Evolutionary conservation across 2,113 vertebrate genomes (phyloP).

Genomic region (Erinaceus europaeus): DNA sequence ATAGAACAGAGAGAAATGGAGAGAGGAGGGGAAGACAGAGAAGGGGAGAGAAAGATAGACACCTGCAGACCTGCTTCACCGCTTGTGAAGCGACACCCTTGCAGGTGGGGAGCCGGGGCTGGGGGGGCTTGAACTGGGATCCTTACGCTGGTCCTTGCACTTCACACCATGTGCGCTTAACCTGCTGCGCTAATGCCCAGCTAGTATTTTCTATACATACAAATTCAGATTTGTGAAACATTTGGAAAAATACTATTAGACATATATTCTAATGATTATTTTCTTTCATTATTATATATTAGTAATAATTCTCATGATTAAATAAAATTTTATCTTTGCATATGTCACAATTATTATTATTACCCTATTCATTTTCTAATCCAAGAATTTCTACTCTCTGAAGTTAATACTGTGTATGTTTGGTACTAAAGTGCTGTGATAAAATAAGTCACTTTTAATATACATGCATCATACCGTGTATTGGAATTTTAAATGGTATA

Average conservation of each 20-base stretch:
- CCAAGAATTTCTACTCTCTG: background rate
- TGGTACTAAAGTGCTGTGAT: background rate
- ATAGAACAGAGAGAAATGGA: too few relatives aligned
- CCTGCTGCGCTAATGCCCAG: too few relatives aligned
- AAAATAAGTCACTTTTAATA: background rate
- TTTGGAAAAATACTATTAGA: background rate
- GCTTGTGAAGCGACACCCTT: too few relatives aligned
- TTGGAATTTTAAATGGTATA: background rate
- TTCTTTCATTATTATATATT: background rate
- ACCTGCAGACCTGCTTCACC: too few relatives aligned
- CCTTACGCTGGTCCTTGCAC: too few relatives aligned
- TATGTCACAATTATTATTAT: background rate
- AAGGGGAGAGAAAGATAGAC: too few relatives aligned
- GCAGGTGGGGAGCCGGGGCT: too few relatives aligned
- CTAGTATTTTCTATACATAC: background rate
- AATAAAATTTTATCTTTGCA: background rate
- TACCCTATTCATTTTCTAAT: background rate
- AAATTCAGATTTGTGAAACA: background rate
- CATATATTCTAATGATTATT: background rate
- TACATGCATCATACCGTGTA: background rate
- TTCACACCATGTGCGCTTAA: too few relatives aligned
- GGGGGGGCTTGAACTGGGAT: too few relatives aligned
- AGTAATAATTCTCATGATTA: background rate
- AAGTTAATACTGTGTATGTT: background rate
- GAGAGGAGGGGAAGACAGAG: too few relatives aligned